Evolutionary conservation across 2,113 vertebrate genomes (phyloP).

Genomic region (Callionymus lyra): DNA sequence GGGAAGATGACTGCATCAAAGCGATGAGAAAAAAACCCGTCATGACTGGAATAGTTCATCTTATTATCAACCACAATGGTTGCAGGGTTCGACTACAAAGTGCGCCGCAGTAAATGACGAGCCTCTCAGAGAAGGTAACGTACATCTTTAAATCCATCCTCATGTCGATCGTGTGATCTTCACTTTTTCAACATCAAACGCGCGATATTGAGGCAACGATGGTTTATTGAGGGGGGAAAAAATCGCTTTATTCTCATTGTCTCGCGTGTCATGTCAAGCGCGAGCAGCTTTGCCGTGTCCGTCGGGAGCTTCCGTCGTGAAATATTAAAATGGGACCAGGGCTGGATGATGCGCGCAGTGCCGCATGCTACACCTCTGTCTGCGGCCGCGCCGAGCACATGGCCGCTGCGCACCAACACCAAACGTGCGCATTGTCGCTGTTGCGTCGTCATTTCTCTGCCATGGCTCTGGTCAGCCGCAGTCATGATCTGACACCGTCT

Average conservation of each 20-base stretch:
- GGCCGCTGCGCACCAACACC: conserved; percentile 58
- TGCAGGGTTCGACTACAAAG: conserved; percentile 26
- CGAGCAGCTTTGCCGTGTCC: conserved; percentile 11
- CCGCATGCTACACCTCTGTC: conserved; percentile 45
- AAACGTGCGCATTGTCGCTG: conserved; percentile 59
- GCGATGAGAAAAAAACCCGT: conserved; percentile 28
- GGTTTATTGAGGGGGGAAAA: conserved; percentile 1
- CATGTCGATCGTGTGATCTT: conserved; percentile 16
- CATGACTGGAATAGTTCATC: conserved; percentile 35
- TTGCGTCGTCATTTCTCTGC: conserved; percentile 39
- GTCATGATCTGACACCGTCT: conserved; percentile 9
- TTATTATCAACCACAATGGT: conserved; percentile 24
- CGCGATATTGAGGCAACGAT: background rate
- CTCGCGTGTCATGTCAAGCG: background rate
- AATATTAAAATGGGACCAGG: conserved; percentile 52
- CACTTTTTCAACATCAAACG: conserved; percentile 9
- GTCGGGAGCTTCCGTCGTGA: conserved; percentile 28
- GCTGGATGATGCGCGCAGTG: conserved; percentile 30
- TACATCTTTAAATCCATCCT: conserved; percentile 39
- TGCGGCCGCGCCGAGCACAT: conserved; percentile 55
- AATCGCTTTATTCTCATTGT: background rate
- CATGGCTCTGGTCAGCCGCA: conserved; percentile 19
- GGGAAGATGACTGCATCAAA: conserved; percentile 65
- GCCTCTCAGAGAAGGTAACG: conserved; percentile 61
- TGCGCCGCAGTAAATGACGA: conserved; percentile 58